Base-by-base conservation (phyloP, 2,888 invertebrate species). In the Beris chalybata region DNA sequence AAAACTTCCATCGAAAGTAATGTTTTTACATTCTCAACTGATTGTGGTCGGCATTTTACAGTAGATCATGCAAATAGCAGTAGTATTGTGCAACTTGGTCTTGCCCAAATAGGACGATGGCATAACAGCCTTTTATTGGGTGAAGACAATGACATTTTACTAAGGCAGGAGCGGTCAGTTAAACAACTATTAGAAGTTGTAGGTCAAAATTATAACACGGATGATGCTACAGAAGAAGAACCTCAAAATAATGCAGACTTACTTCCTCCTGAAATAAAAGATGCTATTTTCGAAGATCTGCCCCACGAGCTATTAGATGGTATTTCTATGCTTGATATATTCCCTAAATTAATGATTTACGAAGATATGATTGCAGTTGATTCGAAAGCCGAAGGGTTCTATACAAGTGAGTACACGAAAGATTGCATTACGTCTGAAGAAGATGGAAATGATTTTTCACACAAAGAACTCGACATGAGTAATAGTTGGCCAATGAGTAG, bases 291-390 rank as follows among this genome's bases (percentile, higher is more conserved):
- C 74, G 90, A 92, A 82, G 93, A 93, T 76, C 80, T 93, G 31
- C 91, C 92, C 31, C 91, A 91, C 73, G 92, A 92, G 76, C 82
- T 92, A 64, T 80, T 92, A 31, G 92, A 93, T 76, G 91, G 92
- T 9, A 91, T 92, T 74, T 92, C 91, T 2, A 90, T 92, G 87
- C 89, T 92, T 79, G 92, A 93, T 75, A 92, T 92, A 73, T 91
- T 92, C 73, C 89, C 89, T 13, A 88, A 88, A 75, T 78, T 85
- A 67, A 86, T 86, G 84, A 86, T 85, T 56, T 89, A 87, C 74
- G 89, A 89, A 75, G 89, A 89, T 76, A 79, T 89, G 65, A 79
- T 86, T 65, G 82, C 82, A 11, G 83, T 86, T 77, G 89, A 90
- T 74, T 82, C 87, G 65, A 87, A 86, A 74, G 84, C 83, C 69